These are phyloP conservation scores for Mormyrops attenuatus DNA, from an alignment of 2,797 vertebrate species.

Conservation along the genomic window DNA sequence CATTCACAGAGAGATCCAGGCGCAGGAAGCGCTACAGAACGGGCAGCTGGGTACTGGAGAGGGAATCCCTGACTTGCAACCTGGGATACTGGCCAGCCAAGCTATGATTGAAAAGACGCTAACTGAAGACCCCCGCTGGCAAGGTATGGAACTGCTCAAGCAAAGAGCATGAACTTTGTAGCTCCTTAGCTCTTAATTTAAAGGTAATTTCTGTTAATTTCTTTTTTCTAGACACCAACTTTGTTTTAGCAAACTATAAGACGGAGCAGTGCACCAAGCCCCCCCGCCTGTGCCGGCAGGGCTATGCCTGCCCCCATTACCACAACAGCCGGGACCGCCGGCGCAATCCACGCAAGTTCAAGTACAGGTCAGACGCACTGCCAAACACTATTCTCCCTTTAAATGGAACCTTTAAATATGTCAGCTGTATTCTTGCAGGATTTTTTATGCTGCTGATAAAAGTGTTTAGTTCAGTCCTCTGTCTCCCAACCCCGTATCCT, in stretches of 20 bases:
- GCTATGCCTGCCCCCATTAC: conserved; percentile 88
- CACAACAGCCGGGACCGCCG: conserved; percentile 86
- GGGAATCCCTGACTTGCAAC: conserved; percentile 78
- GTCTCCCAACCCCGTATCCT: not conserved
- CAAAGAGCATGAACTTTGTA: not conserved
- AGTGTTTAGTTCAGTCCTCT: not conserved
- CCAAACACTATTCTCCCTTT: not conserved
- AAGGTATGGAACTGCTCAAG: conserved; percentile 64
- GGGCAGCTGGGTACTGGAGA: conserved; percentile 77
- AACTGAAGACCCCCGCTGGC: conserved; percentile 87
- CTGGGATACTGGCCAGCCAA: conserved; percentile 84
- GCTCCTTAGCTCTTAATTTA: not conserved
- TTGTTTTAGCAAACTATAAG: conserved; percentile 90
- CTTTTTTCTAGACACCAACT: conserved; percentile 74
- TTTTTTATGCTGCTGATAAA: not conserved
- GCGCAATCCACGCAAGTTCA: conserved; percentile 81
- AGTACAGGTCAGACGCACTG: conserved; percentile 71
- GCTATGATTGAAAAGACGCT: conserved; percentile 91
- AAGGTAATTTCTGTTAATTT: not conserved
- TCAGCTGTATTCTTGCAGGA: not conserved
- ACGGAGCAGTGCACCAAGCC: conserved; percentile 89
- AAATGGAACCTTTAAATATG: not conserved
- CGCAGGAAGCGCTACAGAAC: conserved; percentile 87
- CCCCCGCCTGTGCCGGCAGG: conserved; percentile 87
- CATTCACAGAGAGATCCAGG: conserved; percentile 79